Percentiles rank a stretch among this genome's conserved stretches.
Conservation (phyloP, 2,888 invertebrate species). For the Agrochola macilenta region DNA sequence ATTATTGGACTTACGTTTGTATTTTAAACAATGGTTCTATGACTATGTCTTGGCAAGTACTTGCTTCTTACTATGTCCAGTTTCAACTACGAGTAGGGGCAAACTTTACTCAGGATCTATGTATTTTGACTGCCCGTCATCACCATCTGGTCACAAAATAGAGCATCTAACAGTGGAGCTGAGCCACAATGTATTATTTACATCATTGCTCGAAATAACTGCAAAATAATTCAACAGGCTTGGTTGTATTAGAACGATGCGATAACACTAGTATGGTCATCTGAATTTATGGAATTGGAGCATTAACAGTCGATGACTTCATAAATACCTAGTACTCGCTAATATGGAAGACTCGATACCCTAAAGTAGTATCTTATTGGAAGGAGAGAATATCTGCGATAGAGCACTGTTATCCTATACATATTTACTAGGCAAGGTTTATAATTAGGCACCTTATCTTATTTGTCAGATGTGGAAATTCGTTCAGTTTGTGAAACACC, state of each 20-base stretch:
- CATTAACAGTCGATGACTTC: slow-evolving; percentile 56
- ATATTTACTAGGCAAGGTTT: neutral
- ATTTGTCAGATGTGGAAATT: neutral
- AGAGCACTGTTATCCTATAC: neutral
- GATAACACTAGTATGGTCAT: slow-evolving; percentile 42
- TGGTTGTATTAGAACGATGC: slow-evolving; percentile 25
- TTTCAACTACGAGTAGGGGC: neutral
- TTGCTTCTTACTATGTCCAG: neutral
- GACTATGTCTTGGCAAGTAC: neutral
- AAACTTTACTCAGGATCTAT: neutral
- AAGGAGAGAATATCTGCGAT: slow-evolving; percentile 4
- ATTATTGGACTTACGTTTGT: neutral
- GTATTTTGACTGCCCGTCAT: neutral
- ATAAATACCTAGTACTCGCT: slow-evolving; percentile 38
- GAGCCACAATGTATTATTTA: slow-evolving; percentile 3
- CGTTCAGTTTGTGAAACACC: neutral
- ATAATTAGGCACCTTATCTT: neutral
- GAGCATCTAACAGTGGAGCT: neutral
- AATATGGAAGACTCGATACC: slow-evolving; percentile 30
- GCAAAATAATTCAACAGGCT: slow-evolving; percentile 38
- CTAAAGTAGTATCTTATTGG: slow-evolving; percentile 20
- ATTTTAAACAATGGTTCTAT: neutral
- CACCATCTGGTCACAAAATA: slow-evolving; percentile 5
- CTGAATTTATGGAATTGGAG: slow-evolving; percentile 61
- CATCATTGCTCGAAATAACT: slow-evolving; percentile 58